Evolutionary conservation across 2,113 vertebrate species (phyloP), one percentile per base, ranked within the genome.

Genomic region (Ptyas mucosa): DNA sequence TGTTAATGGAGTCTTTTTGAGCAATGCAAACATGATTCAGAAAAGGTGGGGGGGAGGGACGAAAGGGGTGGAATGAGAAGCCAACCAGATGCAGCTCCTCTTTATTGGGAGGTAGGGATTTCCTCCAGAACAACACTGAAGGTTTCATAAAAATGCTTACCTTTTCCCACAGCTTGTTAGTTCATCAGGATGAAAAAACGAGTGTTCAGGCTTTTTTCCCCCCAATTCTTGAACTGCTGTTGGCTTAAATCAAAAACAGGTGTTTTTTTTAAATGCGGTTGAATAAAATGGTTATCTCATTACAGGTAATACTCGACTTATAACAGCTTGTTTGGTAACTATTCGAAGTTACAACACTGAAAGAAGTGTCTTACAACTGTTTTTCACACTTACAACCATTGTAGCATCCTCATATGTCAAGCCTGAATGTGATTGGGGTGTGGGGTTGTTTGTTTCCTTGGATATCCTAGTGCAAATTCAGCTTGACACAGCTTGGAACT

Each of bases 11-110:
- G 20, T 6, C 94, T 52, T 81, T 0, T 0, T 21, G 23, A 87
- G 23, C 20, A 0, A 0, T 1, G 46, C 39, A 15, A 53, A 49
- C 0, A 0, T 11, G 55, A 11, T 58, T 8, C 12, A 24, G 75
- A 5, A 23, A 90, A 0, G 46, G 46, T 49, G 15, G 24, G 57
- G 26, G 11, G 64, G 57, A 26, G 57, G 75, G 1, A 29, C 6
- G 21, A 1, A 5, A 0, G 15, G 24, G 87, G 3, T 6, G 64
- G 23, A 69, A 5, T 8, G 51, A 4, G 26, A 53, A 69, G 53
- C 64, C 53, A 34, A 15, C 8, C 91, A 58, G 64, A 10, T 39
- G 75, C 20, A 23, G 54, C 43, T 43, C 9, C 18, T 39, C 51
- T 90, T 39, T 21, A 26, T 34, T 3, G 64, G 81, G 54, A 10